These are phyloP conservation scores for Achlya flavicornis DNA, from an alignment of 2,888 invertebrate species.

Conservation along the genomic window DNA sequence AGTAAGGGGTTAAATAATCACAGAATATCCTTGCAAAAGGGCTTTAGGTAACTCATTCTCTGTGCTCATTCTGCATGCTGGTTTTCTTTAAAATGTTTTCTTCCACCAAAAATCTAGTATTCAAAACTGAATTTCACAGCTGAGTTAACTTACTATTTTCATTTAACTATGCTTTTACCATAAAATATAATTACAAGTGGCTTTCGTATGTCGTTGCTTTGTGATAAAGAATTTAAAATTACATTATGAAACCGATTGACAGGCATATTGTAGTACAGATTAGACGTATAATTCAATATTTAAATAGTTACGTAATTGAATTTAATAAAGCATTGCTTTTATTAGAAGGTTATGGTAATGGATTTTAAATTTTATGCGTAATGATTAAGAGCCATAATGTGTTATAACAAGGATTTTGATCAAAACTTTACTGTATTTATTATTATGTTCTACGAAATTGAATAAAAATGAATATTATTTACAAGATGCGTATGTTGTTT, in stretches of 20 bases:
- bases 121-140: neutral
- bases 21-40: too few species aligned
- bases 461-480: too few species aligned
- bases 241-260: slow-evolving; percentile 47
- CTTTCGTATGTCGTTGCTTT: slow-evolving; percentile 43
- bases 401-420: neutral
- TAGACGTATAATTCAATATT: slow-evolving; percentile 43
- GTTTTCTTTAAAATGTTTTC: too few species aligned
- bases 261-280: slow-evolving; percentile 36
- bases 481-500: neutral
- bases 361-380: slow-evolving; percentile 23
- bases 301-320: slow-evolving; percentile 32
- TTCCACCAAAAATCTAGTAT: too few species aligned
- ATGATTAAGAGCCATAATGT: neutral
- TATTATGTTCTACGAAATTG: too few species aligned
- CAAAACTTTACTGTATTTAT: too few species aligned
- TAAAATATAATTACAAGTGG: slow-evolving; percentile 64
- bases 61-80: too few species aligned
- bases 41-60: too few species aligned
- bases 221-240: slow-evolving; percentile 44
- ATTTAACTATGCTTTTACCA: slow-evolving; percentile 29
- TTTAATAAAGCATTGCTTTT: slow-evolving; percentile 35
- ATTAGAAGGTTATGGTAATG: slow-evolving; percentile 25
- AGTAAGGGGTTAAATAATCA: too few species aligned
- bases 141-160: neutral